phyloP scores from a whole-genome alignment of 2,797 vertebrate species.

The Megalops cyprinoides region DNA sequence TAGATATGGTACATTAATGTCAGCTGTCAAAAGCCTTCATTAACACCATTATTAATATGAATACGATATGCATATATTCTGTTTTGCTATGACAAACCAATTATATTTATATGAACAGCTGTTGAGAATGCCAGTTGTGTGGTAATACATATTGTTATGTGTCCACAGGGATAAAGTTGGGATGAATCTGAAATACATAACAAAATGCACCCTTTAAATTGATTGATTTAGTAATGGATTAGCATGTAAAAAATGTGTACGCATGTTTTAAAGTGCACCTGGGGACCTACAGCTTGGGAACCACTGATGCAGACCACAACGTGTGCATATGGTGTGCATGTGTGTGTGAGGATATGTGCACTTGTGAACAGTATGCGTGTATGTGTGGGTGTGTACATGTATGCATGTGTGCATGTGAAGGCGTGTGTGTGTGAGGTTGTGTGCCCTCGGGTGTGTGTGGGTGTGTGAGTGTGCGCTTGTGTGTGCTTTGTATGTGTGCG shows the following conservation, averaged over 20 bases:
- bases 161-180: slow-evolving; percentile 2
- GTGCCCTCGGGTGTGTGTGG: not conserved
- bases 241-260: not conserved
- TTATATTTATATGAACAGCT: not conserved
- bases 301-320: not conserved
- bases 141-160: slow-evolving; percentile 9
- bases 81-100: slow-evolving; percentile 5
- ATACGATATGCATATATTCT: not conserved
- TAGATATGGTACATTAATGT: no score
- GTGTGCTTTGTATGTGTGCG: not conserved
- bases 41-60: not conserved
- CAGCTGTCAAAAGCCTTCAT: no score
- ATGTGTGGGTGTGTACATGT: not conserved
- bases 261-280: slow-evolving; percentile 5
- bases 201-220: not conserved
- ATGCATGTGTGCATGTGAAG: not conserved
- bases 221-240: slow-evolving; percentile 19
- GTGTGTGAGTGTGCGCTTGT: not conserved
- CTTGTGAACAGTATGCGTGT: no score
- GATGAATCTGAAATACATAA: not conserved
- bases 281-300: not conserved
- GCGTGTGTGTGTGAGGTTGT: not conserved
- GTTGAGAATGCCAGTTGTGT: not conserved
- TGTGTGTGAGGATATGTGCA: no score
- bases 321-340: not conserved